phyloP scores from a whole-genome alignment of 2,113 vertebrate genomes.

The Meles meles region DNA sequence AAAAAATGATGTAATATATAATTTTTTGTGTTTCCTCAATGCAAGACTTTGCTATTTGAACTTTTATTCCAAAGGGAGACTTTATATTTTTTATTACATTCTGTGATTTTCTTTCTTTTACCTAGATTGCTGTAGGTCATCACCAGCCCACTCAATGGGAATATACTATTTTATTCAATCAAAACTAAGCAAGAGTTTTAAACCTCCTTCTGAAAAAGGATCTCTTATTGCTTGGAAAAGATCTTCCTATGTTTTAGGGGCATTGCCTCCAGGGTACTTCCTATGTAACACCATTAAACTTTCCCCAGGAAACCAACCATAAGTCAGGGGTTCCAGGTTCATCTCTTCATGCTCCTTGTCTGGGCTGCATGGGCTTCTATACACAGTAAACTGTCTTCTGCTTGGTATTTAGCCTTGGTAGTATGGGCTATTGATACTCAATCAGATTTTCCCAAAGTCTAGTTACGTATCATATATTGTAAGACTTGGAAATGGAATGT shows the following conservation, averaged over 20 bases:
- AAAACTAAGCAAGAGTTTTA: too few species aligned
- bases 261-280: background rate
- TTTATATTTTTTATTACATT: too few species aligned
- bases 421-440: background rate
- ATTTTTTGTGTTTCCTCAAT: too few species aligned
- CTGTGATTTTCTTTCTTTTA: too few species aligned
- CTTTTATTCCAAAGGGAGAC: too few species aligned
- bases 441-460: background rate
- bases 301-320: rapidly evolving
- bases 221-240: too few species aligned
- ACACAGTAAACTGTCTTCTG: background rate
- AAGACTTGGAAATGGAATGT: background rate
- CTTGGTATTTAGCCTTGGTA: background rate
- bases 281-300: background rate
- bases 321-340: background rate
- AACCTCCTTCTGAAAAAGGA: too few species aligned
- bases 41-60: too few species aligned
- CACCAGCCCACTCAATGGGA: too few species aligned
- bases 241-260: background rate
- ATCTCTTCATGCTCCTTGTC: background rate
- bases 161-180: too few species aligned
- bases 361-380: background rate
- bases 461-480: background rate
- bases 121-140: too few species aligned
- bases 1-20: too few species aligned